A percentile compares a stretch with the other conserved stretches of the same genome.
phyloP scores from a whole-genome alignment of 2,888 invertebrate species.

The Melanargia galathea region DNA sequence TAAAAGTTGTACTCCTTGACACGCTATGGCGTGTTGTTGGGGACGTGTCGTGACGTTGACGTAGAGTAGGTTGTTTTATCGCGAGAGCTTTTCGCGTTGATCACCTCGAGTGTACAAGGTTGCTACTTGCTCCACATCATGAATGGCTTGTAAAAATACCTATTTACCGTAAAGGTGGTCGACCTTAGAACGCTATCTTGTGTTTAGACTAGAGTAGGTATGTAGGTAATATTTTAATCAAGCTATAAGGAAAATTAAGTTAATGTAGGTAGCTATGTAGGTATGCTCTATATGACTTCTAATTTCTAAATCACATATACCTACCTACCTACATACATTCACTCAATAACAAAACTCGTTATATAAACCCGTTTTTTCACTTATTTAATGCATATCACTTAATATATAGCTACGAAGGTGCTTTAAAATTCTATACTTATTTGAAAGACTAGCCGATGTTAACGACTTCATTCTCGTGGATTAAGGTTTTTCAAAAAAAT shows the following conservation, averaged over 20 bases:
- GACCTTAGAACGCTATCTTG: slow-evolving; percentile 29
- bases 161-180: slow-evolving; percentile 36
- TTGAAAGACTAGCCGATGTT: too few relatives aligned
- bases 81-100: slow-evolving; percentile 54
- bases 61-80: not conserved
- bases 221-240: slow-evolving; percentile 9
- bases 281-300: not conserved
- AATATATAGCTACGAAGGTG: too few relatives aligned
- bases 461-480: too few relatives aligned
- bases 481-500: too few relatives aligned
- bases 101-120: slow-evolving; percentile 41
- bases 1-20: slow-evolving; percentile 77
- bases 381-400: too few relatives aligned
- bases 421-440: too few relatives aligned
- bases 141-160: slow-evolving; percentile 38
- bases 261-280: not conserved
- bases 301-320: too few relatives aligned
- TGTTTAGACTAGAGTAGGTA: too few relatives aligned
- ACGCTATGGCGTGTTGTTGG: slow-evolving; percentile 44
- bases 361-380: too few relatives aligned
- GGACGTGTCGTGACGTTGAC: slow-evolving; percentile 59
- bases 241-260: slow-evolving; percentile 18
- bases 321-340: too few relatives aligned
- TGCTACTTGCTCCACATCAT: slow-evolving; percentile 40
- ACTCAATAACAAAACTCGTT: too few relatives aligned